These are phyloP conservation scores for Discoglossus pictus DNA, from an alignment of 2,797 vertebrate species.

Conservation along the genomic window DNA sequence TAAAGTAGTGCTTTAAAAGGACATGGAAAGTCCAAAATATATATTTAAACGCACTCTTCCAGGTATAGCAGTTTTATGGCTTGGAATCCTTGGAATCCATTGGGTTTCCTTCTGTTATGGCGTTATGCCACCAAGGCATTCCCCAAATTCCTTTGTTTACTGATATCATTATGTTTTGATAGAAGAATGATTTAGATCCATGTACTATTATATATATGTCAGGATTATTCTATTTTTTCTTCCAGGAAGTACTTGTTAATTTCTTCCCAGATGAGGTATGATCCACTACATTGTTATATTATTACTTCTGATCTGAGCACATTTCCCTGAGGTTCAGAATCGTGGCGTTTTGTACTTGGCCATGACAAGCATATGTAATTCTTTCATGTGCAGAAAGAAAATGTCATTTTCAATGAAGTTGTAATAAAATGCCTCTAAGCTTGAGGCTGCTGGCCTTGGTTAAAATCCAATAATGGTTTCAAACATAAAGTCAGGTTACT, in stretches of 20 bases:
- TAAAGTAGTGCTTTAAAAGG: no score
- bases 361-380: constrained; percentile 19
- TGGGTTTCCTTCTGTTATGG: no score
- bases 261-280: not conserved
- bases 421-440: constrained; percentile 20
- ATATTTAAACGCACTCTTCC: no score
- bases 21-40: no score
- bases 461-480: not conserved
- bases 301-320: constrained; percentile 6
- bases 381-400: constrained; percentile 21
- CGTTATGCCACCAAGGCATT: no score
- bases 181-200: no score
- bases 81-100: no score
- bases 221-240: constrained; percentile 2
- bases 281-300: not conserved
- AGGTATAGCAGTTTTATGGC: no score
- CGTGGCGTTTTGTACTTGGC: not conserved
- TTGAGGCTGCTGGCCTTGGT: not conserved
- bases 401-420: constrained; percentile 28
- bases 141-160: no score
- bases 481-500: not conserved
- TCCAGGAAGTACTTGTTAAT: not conserved
- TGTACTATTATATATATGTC: not conserved
- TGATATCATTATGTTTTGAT: no score
- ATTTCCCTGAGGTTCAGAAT: constrained; percentile 24